These are phyloP conservation scores for Anisognathus igniventris DNA, from an alignment of 2,797 vertebrate species.

Conservation along the genomic window DNA sequence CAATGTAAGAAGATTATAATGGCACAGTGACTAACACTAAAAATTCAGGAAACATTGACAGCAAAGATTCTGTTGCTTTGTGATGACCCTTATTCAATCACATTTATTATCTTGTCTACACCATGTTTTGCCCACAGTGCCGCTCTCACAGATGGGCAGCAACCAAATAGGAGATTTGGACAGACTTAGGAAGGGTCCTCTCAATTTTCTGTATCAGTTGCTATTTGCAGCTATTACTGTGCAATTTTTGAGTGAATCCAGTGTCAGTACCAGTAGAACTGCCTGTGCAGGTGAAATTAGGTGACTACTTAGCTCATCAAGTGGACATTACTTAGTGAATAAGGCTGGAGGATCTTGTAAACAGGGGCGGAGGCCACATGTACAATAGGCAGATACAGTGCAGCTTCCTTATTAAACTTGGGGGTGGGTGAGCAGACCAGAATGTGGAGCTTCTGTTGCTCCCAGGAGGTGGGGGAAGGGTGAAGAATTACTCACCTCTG, in stretches of 20 bases:
- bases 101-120: background rate
- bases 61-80: background rate
- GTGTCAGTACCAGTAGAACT: accelerated
- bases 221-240: background rate
- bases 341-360: background rate
- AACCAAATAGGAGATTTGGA: background rate
- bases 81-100: background rate
- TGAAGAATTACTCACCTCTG: background rate
- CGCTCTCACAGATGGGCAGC: background rate
- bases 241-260: background rate
- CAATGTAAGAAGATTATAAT: background rate
- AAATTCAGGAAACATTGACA: background rate
- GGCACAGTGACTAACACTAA: background rate
- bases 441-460: background rate
- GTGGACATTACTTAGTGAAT: background rate
- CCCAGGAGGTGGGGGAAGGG: background rate
- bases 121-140: background rate
- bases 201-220: background rate
- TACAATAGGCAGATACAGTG: background rate
- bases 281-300: background rate
- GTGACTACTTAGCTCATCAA: background rate
- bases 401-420: background rate
- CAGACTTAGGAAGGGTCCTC: background rate
- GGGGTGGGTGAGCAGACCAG: background rate
- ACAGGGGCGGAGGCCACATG: background rate